phyloP scores from a whole-genome alignment of 2,113 vertebrate genomes.

The Tychaedon coryphoeus region DNA sequence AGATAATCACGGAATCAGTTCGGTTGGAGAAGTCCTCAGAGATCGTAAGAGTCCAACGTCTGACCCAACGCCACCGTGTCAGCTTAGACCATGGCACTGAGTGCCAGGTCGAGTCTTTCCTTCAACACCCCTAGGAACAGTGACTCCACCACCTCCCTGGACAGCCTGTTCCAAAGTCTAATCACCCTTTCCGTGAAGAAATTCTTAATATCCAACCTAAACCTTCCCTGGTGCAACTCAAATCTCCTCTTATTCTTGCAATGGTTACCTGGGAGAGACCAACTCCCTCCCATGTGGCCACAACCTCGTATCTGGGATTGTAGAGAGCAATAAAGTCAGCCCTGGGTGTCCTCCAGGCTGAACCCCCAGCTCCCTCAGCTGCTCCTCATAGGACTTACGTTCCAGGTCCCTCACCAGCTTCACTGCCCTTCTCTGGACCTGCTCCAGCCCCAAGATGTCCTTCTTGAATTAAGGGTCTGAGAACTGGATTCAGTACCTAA shows the following conservation, averaged over 20 bases:
- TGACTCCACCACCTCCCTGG: background rate
- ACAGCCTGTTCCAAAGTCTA: background rate
- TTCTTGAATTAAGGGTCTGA: background rate
- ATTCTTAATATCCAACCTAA: background rate
- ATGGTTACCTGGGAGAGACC: background rate
- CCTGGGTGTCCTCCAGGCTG: background rate
- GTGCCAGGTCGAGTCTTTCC: background rate
- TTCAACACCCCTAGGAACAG: background rate
- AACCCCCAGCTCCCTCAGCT: background rate
- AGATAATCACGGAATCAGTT: background rate
- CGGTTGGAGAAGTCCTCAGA: background rate
- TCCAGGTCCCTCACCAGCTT: background rate
- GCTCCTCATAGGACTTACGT: rapidly evolving
- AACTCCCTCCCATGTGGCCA: background rate
- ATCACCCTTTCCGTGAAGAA: background rate
- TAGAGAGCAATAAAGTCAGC: rapidly evolving
- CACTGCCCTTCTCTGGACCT: background rate
- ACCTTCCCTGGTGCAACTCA: background rate
- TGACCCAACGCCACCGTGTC: background rate
- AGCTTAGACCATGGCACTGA: background rate
- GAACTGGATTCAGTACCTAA: background rate
- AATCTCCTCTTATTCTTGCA: background rate
- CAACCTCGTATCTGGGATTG: rapidly evolving
- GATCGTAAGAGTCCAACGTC: background rate
- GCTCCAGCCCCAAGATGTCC: background rate